phyloP scores from a whole-genome alignment of 2,113 vertebrate species.

The Falco punctatus region DNA sequence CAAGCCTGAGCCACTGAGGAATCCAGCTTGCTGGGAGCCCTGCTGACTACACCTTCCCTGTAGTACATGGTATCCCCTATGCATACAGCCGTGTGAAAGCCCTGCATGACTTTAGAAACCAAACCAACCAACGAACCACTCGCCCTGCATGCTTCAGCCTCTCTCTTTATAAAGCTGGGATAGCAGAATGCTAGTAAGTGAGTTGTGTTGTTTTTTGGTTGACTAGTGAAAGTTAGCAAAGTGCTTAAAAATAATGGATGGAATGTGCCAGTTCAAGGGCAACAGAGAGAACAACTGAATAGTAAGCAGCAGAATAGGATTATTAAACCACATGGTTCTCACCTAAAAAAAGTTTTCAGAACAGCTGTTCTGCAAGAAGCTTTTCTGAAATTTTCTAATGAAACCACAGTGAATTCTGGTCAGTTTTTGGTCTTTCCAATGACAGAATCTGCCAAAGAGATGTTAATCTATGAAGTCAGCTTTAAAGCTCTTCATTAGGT shows the following conservation, averaged over 20 bases:
- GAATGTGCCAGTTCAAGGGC: background rate
- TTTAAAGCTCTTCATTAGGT: background rate
- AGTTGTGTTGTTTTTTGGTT: background rate
- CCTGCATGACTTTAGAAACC: background rate
- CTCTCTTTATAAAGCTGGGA: background rate
- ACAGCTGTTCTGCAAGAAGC: background rate
- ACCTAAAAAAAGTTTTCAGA: background rate
- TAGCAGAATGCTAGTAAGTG: background rate
- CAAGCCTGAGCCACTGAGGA: background rate
- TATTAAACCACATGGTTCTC: background rate
- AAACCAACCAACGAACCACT: background rate
- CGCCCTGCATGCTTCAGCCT: background rate
- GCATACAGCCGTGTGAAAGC: rapidly evolving
- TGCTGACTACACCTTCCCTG: background rate
- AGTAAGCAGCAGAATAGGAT: background rate
- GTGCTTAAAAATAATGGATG: background rate
- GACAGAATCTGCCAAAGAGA: background rate
- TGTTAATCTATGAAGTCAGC: background rate
- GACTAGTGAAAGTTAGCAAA: background rate
- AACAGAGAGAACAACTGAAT: background rate
- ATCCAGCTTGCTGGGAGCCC: background rate
- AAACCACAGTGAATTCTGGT: background rate
- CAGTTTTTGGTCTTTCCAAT: background rate
- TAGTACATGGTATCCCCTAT: rapidly evolving
- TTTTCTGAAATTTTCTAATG: background rate